Evolutionary conservation across 2,888 invertebrate species (phyloP), one percentile per base, ranked within the genome.

Genomic region (Drosophila yooni): DNA sequence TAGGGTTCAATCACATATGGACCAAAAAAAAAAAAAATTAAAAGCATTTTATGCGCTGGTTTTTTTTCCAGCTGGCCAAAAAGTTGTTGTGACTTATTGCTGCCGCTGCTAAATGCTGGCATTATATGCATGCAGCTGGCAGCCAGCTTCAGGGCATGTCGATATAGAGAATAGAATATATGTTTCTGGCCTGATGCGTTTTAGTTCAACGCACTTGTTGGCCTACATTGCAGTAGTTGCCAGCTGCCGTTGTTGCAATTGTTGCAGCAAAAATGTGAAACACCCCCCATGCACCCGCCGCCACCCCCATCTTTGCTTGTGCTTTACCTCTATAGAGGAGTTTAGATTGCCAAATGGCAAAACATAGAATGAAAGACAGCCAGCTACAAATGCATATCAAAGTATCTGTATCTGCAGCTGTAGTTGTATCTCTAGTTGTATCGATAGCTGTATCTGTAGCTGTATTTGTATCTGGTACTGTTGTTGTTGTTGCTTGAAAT

Each of bases 121-220:
- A 34, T 34, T 34, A 34, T 0, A 34, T 34, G 34, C 34, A 34
- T 34, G 4, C 25, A 46, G 46, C 46, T 25, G 46, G 46, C 25
- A 46, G 36, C 61, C n/a, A 29, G 51, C 60, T 43, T 64, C 61
- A 52, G 68, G 61, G 60, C 77, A 72, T 65, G 62, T 66, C 64
- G 38, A 63, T 66, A 62, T 54, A 59, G 64, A 63, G 50, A 56
- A 46, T 48, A 64, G 54, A 61, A 64, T 64, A 63, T 38, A 62
- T 40, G 50, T 61, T 74, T 60, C 54, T 58, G 63, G 62, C 69
- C 61, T 64, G 64, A 57, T 74, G 62, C 73, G 70, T 76, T 73
- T 76, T 81, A 88, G 91, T 91, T 91, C 92, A 91, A 90, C 83
- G 92, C 80, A 91, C 92, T 91, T 88, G 87, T 79, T 91, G 91